Evolutionary conservation across 2,888 invertebrate genomes (phyloP).

Genomic region (Salpingus planirostris): DNA sequence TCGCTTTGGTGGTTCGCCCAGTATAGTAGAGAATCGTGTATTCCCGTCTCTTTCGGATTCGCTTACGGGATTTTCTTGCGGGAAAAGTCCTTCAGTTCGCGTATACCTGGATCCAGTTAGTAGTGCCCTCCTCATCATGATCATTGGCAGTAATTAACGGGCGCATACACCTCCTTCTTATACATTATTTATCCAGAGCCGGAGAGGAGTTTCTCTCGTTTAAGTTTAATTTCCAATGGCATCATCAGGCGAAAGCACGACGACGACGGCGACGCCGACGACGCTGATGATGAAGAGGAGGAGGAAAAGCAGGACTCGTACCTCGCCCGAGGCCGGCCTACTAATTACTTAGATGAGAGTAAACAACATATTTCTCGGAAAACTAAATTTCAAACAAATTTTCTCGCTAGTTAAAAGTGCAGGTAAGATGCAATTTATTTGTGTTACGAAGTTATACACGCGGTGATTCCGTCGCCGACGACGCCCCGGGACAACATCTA

Average conservation of each 20-base stretch:
- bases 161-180: constrained; percentile 24
- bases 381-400: constrained; percentile 36
- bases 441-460: neutral
- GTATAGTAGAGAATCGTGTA: no score
- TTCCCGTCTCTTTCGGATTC: no score
- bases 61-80: no score
- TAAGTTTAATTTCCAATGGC: constrained; percentile 35
- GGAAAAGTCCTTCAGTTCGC: no score
- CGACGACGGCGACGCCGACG: neutral
- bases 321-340: constrained; percentile 29
- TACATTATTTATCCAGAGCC: constrained; percentile 35
- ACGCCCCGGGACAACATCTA: neutral
- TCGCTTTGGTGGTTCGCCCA: no score
- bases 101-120: no score
- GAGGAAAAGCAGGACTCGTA: constrained; percentile 21
- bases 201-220: constrained; percentile 25
- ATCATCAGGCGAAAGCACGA: constrained; percentile 10
- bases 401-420: constrained; percentile 35
- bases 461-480: neutral
- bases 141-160: constrained; percentile 22
- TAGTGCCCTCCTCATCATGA: constrained; percentile 1
- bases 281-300: no score
- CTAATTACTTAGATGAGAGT: constrained; percentile 34
- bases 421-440: constrained; percentile 27
- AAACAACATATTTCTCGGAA: constrained; percentile 38